Evolutionary conservation across 2,797 vertebrate genomes (phyloP), one percentile per base, ranked within the genome.

Genomic region (Rallus crepitans): DNA sequence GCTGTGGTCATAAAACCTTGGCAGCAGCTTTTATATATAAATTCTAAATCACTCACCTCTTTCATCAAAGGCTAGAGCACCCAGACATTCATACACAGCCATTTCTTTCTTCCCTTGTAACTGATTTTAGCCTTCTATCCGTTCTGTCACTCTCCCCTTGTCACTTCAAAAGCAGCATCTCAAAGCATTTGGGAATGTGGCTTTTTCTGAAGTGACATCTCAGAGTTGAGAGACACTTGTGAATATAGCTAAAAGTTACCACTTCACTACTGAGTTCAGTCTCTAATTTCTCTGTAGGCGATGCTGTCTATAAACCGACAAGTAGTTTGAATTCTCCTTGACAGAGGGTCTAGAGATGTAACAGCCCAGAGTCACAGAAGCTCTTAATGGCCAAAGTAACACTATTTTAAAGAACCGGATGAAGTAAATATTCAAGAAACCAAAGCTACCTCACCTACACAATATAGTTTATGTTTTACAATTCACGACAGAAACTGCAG

Each of bases 201-300:
- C 61, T 76, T 84, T 87, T 95, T 66, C 77, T 89, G 52, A 96
- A 92, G 90, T 75, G 88, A 56, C 78, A 86, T 85, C 86, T 95
- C 81, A 75, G 75, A 78, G 61, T 20, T 75, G 65, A 96, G 91
- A 93, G 91, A 82, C 61, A 92, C 89, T 96, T 91, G 69, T 90
- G 87, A 91, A 78, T 45, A 66, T 1, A 92, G 82, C 59, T 93
- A 53, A 57, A 94, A 94, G 93, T 96, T 94, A 83, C 85, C 92
- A 78, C 90, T 95, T 94, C 83, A 73, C 88, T 71, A 19, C 52
- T 14, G 75, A 68, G 60, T 65, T 96, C 77, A 81, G 45, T 28
- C 52, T 89, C 63, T 84, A 84, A 93, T 84, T 94, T 93, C 61
- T 85, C 89, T 73, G 82, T 86, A 90, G 94, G 82, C 7, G 2